phyloP scores from a whole-genome alignment of 2,113 vertebrate species.

The Oophaga pumilio region DNA sequence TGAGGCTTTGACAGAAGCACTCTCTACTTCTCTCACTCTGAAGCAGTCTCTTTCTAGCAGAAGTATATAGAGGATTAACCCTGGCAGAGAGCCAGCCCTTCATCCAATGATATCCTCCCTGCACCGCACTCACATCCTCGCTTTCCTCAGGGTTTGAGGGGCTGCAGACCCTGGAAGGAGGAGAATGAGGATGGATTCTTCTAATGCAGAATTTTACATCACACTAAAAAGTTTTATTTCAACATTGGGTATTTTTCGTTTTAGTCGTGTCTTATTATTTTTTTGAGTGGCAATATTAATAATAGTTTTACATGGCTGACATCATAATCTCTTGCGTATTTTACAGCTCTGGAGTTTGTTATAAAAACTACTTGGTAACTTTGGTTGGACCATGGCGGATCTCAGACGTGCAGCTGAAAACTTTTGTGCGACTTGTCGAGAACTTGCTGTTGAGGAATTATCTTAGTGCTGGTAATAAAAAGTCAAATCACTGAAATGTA shows the following conservation, averaged over 20 bases:
- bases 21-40: slow-evolving; percentile 49
- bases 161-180: background rate
- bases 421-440: too few species aligned
- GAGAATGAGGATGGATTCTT: background rate
- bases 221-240: background rate
- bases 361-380: too few species aligned
- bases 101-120: slow-evolving; percentile 48
- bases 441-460: too few species aligned
- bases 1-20: slow-evolving; percentile 24
- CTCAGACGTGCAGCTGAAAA: too few species aligned
- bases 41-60: slow-evolving; percentile 28
- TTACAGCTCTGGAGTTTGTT: background rate
- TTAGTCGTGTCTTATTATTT: too few species aligned
- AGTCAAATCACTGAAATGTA: too few species aligned
- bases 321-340: background rate
- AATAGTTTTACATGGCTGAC: background rate
- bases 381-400: too few species aligned
- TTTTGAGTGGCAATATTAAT: too few species aligned
- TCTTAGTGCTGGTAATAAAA: too few species aligned
- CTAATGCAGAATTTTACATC: background rate
- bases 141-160: background rate
- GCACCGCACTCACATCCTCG: background rate
- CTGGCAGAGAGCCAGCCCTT: slow-evolving; percentile 49
- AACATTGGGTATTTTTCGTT: background rate
- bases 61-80: slow-evolving; percentile 56